These are phyloP conservation scores for Oostethus manadensis DNA, from an alignment of 2,113 vertebrate genomes.

Conservation along the genomic window DNA sequence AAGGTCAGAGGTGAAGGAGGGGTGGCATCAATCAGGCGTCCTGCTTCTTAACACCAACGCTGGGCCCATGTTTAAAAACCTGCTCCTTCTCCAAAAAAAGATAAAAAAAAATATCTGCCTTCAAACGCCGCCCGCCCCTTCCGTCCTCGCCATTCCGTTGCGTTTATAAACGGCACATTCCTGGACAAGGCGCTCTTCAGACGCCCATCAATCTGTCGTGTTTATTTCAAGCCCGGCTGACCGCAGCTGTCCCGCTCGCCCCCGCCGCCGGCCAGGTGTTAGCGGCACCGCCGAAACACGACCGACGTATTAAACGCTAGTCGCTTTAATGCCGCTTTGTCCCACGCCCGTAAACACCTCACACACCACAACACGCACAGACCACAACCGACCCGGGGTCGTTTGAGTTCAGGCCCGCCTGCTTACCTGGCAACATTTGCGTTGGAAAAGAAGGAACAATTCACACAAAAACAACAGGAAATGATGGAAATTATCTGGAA, in stretches of 20 bases:
- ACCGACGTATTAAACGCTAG: slow-evolving; percentile 11
- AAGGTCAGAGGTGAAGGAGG: background rate
- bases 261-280: slow-evolving; percentile 67
- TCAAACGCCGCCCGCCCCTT: slow-evolving; percentile 51
- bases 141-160: slow-evolving; percentile 71
- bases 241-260: slow-evolving; percentile 78
- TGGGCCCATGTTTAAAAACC: background rate
- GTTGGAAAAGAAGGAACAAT: too few species aligned
- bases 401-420: slow-evolving; percentile 19
- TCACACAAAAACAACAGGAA: too few species aligned
- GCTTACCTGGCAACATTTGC: too few species aligned
- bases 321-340: background rate
- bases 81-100: slow-evolving; percentile 21
- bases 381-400: slow-evolving; percentile 41
- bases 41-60: too few species aligned
- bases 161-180: slow-evolving; percentile 81
- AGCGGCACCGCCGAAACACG: slow-evolving; percentile 1
- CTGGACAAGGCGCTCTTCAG: slow-evolving; percentile 78
- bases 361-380: too few species aligned
- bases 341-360: slow-evolving; percentile 1
- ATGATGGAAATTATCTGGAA: too few species aligned
- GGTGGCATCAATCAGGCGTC: too few species aligned
- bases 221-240: slow-evolving; percentile 76
- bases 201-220: slow-evolving; percentile 83
- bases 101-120: slow-evolving; percentile 51